phyloP scores from a whole-genome alignment of 2,888 invertebrate genomes.

The Leucozona laternaria region DNA sequence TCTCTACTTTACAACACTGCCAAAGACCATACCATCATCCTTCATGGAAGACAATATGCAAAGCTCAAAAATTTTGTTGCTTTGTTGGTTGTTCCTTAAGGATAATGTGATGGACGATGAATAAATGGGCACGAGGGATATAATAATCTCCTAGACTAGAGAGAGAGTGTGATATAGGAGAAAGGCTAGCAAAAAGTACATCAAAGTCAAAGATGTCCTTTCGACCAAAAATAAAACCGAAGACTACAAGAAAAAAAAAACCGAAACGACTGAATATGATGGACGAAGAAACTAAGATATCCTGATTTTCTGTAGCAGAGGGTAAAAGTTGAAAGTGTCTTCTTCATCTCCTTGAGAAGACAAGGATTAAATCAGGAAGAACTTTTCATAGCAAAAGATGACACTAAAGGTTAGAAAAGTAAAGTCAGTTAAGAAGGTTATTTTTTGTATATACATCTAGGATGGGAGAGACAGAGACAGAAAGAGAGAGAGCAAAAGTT shows the following conservation, averaged over 20 bases:
- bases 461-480: neutral
- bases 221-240: neutral
- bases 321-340: constrained; percentile 53
- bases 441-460: neutral
- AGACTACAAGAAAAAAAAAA: neutral
- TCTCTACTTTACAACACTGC: neutral
- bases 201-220: constrained; percentile 65
- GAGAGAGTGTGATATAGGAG: neutral
- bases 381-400: constrained; percentile 19
- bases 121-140: constrained; percentile 46
- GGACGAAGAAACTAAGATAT: constrained; percentile 6
- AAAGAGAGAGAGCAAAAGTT: constrained; percentile 31
- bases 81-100: constrained; percentile 44
- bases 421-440: constrained; percentile 20
- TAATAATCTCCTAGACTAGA: constrained; percentile 18
- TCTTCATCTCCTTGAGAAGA: constrained; percentile 36
- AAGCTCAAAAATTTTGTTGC: constrained; percentile 52
- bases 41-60: constrained; percentile 37
- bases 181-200: constrained; percentile 35
- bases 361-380: constrained; percentile 52
- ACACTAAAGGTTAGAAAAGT: constrained; percentile 6
- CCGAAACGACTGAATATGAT: constrained; percentile 27
- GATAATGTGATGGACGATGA: constrained; percentile 54
- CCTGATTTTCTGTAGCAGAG: constrained; percentile 13
- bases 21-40: constrained; percentile 10